Base-by-base conservation (phyloP, 2,113 vertebrate species). In the Stomatorhinus ivindoensis region DNA sequence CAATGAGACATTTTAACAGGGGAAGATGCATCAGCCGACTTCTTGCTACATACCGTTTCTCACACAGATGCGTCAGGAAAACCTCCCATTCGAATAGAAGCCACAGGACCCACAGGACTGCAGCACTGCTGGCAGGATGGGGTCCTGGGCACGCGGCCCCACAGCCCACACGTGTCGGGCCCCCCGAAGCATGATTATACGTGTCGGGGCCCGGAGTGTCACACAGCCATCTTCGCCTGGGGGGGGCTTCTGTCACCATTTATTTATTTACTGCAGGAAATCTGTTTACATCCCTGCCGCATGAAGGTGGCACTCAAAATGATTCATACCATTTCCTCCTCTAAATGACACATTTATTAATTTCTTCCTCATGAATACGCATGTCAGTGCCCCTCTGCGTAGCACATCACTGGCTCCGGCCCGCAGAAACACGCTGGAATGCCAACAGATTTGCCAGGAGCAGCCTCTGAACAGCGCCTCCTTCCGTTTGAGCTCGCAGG, bases 251-350 rank as follows among this genome's bases (percentile, higher is more conserved):
- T 53, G 69, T 76, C 65, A 19, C 65, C 50, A 44, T 73, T 86
- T 89, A 89, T 89, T 51, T 73, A 89, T 89, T 89, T 73, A 73
- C 24, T 42, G 80, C n/a, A 44, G 83, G n/a, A 86, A 89, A 89
- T 87, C 61, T 87, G 89, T 90, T 90, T 90, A 87, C 13, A 80
- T 53, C 53, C 46, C 19, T 35, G 61, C 46, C 11, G 47, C 89
- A 53, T 87, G 69, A 87, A 87, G 86, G 85, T 87, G 65, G 76
- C 61, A 87, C 85, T 47, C 65, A 86, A 84, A 89, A 47, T 89
- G 55, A 86, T 89, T 65, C 89, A 73, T 50, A 9, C 83, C 10
- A 19, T 44, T 89, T 85, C 17, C n/a, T 73, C 61, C 89, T 42
- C 44, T 50, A 50, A 87, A 47, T 86, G 83, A 46, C 42, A 58